Evolutionary conservation across 2,113 vertebrate species (phyloP).

Genomic region (Catharus bicknelli): DNA sequence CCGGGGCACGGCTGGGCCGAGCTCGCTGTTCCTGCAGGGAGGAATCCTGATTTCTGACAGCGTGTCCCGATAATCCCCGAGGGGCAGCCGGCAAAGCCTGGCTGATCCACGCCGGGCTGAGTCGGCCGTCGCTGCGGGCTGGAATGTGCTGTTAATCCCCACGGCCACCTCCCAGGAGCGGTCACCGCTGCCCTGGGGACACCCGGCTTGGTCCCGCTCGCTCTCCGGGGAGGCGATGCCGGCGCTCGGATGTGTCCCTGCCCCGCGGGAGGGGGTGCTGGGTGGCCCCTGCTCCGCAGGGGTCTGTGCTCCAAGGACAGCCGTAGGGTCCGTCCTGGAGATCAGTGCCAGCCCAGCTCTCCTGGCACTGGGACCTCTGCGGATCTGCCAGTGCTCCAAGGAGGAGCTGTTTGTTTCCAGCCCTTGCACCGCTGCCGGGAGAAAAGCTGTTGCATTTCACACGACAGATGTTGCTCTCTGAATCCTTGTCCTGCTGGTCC

Average conservation of each 20-base stretch:
- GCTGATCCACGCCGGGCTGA: neutral
- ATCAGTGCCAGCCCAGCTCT: accelerated
- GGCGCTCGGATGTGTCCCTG: accelerated
- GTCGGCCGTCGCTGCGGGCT: accelerated
- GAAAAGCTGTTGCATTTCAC: neutral
- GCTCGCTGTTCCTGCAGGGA: neutral
- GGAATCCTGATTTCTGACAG: neutral
- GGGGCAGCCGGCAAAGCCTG: neutral
- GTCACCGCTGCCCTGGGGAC: accelerated
- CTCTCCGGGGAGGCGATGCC: accelerated
- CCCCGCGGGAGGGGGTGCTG: neutral
- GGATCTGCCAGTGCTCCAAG: neutral
- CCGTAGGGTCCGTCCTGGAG: neutral
- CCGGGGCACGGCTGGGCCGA: neutral
- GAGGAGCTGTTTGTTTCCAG: neutral
- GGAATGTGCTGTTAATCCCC: neutral
- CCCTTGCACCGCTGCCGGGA: accelerated
- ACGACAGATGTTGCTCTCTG: neutral
- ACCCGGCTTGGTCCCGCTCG: accelerated
- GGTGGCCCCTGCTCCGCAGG: neutral
- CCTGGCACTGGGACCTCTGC: neutral
- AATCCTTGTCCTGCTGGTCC: neutral
- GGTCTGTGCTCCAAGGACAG: neutral
- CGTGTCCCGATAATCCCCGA: neutral
- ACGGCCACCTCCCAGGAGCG: accelerated